Conservation (phyloP, 2,797 vertebrate species). For the Crypturellus tataupa region DNA sequence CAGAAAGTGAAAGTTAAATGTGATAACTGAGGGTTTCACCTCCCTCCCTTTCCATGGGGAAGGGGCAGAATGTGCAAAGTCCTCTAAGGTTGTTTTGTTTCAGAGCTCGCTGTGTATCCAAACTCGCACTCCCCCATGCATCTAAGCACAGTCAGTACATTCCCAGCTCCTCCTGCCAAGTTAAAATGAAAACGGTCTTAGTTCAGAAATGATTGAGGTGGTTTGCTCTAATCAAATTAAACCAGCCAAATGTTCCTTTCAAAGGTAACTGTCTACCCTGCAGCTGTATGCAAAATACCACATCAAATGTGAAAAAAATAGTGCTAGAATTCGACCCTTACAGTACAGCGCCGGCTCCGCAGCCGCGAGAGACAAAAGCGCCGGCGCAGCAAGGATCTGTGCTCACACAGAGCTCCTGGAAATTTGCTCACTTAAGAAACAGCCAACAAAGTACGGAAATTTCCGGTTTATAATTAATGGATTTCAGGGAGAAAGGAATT, state of each 20-base stretch:
- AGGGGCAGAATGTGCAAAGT: slow-evolving; percentile 11
- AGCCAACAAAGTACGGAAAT: slow-evolving; percentile 75
- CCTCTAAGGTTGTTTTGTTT: slow-evolving; percentile 64
- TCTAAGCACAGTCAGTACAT: slow-evolving; percentile 80
- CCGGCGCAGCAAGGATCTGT: slow-evolving; percentile 72
- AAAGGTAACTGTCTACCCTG: slow-evolving; percentile 89
- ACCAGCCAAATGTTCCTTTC: slow-evolving; percentile 88
- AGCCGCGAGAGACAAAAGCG: slow-evolving; percentile 82
- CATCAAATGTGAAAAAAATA: slow-evolving; percentile 83
- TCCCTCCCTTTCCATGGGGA: not conserved
- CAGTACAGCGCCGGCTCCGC: slow-evolving; percentile 77
- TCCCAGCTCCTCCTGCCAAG: slow-evolving; percentile 84
- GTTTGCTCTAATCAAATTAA: slow-evolving; percentile 89
- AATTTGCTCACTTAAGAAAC: slow-evolving; percentile 78
- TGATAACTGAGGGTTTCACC: not conserved
- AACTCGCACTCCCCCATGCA: slow-evolving; percentile 72
- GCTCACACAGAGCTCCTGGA: slow-evolving; percentile 75
- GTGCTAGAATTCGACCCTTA: slow-evolving; percentile 83
- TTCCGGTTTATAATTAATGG: slow-evolving; percentile 77
- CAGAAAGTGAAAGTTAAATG: not conserved
- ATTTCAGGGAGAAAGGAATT: slow-evolving; percentile 72
- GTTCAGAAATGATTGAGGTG: slow-evolving; percentile 88
- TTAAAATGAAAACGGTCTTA: slow-evolving; percentile 85
- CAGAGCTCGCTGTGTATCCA: slow-evolving; percentile 63
- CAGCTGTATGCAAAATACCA: slow-evolving; percentile 90